Percentiles rank a stretch among this genome's conserved stretches.
Evolutionary conservation across 2,888 invertebrate species (phyloP).

Genomic region (Oconnorella tubifera): DNA sequence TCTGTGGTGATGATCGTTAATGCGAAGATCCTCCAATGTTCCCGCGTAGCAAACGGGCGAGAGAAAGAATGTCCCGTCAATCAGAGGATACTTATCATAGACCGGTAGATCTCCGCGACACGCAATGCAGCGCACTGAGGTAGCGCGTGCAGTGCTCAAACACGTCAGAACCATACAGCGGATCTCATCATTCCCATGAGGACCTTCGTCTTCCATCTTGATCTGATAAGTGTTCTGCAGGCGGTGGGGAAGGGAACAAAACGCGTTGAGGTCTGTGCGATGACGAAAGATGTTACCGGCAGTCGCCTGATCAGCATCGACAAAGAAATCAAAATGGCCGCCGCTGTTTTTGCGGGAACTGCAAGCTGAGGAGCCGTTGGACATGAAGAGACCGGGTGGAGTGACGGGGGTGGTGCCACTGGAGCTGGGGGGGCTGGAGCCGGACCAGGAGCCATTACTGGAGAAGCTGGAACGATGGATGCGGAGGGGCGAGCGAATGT

Average conservation of each 20-base stretch:
- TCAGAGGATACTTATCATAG: slow-evolving; percentile 89
- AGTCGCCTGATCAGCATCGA: slow-evolving; percentile 68
- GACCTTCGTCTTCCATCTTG: slow-evolving; percentile 96
- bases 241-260: slow-evolving; percentile 72
- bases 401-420: slow-evolving; percentile 60
- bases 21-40: slow-evolving; percentile 14
- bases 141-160: slow-evolving; percentile 76
- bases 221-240: slow-evolving; percentile 94
- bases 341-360: slow-evolving; percentile 92
- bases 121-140: slow-evolving; percentile 75
- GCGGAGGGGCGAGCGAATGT: slow-evolving; percentile 47
- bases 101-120: slow-evolving; percentile 83
- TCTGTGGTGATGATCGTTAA: slow-evolving; percentile 4
- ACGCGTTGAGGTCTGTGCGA: slow-evolving; percentile 84
- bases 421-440: slow-evolving; percentile 61
- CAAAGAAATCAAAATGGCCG: slow-evolving; percentile 73
- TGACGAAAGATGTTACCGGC: slow-evolving; percentile 74
- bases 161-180: slow-evolving; percentile 78
- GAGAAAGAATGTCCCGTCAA: slow-evolving; percentile 96
- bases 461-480: slow-evolving; percentile 55
- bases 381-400: slow-evolving; percentile 59
- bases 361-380: neutral
- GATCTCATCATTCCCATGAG: slow-evolving; percentile 96
- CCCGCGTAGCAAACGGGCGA: slow-evolving; percentile 71
- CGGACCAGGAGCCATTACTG: slow-evolving; percentile 36